These are phyloP conservation scores for Drosophila emarginata DNA, from an alignment of 2,888 invertebrate species.

Conservation along the genomic window DNA sequence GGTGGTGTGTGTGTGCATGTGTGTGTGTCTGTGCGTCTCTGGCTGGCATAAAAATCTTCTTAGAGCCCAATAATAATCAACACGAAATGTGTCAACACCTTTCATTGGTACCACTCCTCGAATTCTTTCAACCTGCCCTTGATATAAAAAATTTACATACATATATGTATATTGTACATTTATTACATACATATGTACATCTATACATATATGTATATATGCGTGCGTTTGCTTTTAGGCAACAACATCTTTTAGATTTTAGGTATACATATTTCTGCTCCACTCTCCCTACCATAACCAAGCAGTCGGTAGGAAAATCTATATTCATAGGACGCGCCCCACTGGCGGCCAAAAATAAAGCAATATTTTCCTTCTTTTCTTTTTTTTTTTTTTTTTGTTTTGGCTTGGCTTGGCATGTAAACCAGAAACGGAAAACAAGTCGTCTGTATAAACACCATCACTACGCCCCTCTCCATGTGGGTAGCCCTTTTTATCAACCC, in stretches of 20 bases:
- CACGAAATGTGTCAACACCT: conserved; percentile 72
- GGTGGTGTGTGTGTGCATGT: conserved; percentile 11
- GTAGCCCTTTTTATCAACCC: conserved; percentile 19
- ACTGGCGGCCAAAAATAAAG: conserved; percentile 14
- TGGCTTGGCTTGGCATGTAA: conserved; percentile 14
- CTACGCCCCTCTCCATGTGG: conserved; percentile 25
- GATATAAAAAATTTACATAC: conserved; percentile 8
- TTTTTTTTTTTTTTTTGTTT: background rate
- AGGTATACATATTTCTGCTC: conserved; percentile 34
- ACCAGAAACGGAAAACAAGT: conserved; percentile 41
- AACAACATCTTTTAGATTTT: conserved; percentile 49
- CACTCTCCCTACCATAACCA: background rate
- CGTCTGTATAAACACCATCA: conserved; percentile 52
- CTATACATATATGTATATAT: conserved; percentile 33
- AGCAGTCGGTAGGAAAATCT: conserved; percentile 61
- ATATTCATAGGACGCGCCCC: conserved; percentile 61
- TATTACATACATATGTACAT: conserved; percentile 32
- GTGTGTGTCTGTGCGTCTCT: conserved; percentile 4
- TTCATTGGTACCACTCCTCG: conserved; percentile 50
- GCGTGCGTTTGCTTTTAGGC: conserved; percentile 50
- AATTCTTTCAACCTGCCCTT: conserved; percentile 39
- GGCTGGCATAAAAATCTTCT: conserved; percentile 52
- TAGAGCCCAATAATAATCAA: conserved; percentile 57
- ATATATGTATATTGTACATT: background rate
- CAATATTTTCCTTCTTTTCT: background rate